Base-by-base conservation (phyloP, 1,140 invertebrate species). In the Pogonus chalceus region DNA sequence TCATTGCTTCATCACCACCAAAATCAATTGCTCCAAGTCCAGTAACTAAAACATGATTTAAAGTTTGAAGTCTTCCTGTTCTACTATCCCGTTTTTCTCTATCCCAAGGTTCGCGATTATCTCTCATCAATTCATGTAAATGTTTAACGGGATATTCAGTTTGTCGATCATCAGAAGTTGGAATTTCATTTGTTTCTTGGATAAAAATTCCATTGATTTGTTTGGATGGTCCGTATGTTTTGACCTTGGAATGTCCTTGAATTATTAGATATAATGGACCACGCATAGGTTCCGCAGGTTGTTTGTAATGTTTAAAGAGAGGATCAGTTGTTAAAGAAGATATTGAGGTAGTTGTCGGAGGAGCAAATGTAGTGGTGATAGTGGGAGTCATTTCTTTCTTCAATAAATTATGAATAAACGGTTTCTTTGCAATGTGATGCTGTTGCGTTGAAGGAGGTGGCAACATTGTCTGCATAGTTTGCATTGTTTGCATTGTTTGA, bases 221-320 rank as follows among this genome's bases (percentile, higher is more conserved):
- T 48, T 82, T 77, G n/a, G 70, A 79, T 0, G 84, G 80, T 18
- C 84, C 81, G 63, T 88, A 88, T 1, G 83, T 88, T 70, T 88
- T 88, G 0, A 88, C 86, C 70, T 87, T 88, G 0, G 85, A 88
- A 63, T 88, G 86, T 0, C 86, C 86, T 68, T 88, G 84, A 58
- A 88, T 88, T 20, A 88, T 88, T 7, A 87, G 71, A 61, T 88
- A 87, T 74, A 84, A 79, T 1, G 86, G 83, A 2, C 80, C 76
- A 26, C 73, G 63, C 0, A 84, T 66, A 0, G 79, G 75, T 59
- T 82, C 80, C 0, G 71, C 72, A 1, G 82, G 81, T 60, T 82
- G 77, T 57, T 83, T 84, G 48, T 79, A 77, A 54, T 83, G 80
- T 56, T 79, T 77, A 54, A 79, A 78, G 2, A 79, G 64, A 1